A percentile compares a stretch with the other conserved stretches of the same genome.
These are phyloP conservation scores for Xylophagus ater DNA, from an alignment of 2,888 invertebrate species.

Conservation along the genomic window DNA sequence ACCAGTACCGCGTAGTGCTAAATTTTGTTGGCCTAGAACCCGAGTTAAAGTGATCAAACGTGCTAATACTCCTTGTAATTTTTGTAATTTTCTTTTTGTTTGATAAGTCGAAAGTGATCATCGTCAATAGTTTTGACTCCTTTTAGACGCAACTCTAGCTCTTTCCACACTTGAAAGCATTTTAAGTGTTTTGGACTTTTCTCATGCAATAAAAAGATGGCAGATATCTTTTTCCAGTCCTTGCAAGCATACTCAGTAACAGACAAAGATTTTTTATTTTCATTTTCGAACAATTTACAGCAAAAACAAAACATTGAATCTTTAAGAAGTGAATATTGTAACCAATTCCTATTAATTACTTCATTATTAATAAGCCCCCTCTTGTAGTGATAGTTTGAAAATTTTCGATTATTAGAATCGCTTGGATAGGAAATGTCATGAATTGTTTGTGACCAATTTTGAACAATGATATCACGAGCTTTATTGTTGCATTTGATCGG, in stretches of 20 bases:
- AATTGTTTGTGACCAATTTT: conserved; percentile 6
- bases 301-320: conserved; percentile 7
- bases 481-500: conserved; percentile 4
- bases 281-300: conserved; percentile 5
- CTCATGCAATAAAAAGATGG: conserved; percentile 3
- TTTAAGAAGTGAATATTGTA: conserved; percentile 4
- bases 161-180: conserved; percentile 2
- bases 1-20: conserved; percentile 6
- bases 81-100: no score
- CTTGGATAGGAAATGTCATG: conserved; percentile 4
- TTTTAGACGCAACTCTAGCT: no score
- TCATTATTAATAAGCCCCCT: conserved; percentile 5
- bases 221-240: conserved; percentile 7
- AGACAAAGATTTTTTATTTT: conserved; percentile 8
- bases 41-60: conserved; percentile 2
- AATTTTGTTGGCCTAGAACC: conserved; percentile 6
- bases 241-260: conserved; percentile 5
- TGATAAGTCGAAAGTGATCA: conserved; percentile 3
- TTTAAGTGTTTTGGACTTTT: conserved; percentile 4
- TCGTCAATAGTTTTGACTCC: conserved; percentile 4
- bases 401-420: conserved; percentile 1
- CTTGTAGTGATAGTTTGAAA: conserved; percentile 3
- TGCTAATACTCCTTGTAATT: conserved; percentile 3
- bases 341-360: conserved; percentile 6
- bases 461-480: conserved; percentile 3